Conservation (phyloP, 2,113 vertebrate genomes). For the Ictalurus furcatus region DNA sequence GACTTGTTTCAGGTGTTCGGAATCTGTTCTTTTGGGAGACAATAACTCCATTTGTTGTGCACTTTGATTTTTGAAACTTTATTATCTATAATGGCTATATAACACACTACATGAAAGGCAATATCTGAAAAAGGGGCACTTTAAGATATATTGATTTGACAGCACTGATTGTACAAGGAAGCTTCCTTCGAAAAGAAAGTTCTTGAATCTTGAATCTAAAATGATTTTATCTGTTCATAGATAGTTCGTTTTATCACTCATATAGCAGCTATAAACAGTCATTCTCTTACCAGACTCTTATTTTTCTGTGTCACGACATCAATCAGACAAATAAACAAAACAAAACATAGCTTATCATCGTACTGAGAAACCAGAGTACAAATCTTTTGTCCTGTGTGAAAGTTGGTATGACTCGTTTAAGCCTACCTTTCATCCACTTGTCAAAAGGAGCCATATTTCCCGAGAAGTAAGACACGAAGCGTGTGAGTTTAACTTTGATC, state of each 20-base stretch:
- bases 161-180: too few relatives aligned
- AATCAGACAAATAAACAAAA: background rate
- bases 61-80: background rate
- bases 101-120: too few relatives aligned
- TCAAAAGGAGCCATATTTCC: constrained; percentile 73
- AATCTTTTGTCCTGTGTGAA: background rate
- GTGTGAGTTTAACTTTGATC: constrained; percentile 54
- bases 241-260: background rate
- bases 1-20: too few relatives aligned
- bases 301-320: background rate
- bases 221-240: background rate
- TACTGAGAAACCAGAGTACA: background rate
- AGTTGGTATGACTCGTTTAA: background rate
- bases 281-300: background rate
- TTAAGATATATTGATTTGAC: too few relatives aligned
- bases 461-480: constrained; percentile 66
- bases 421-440: constrained; percentile 76
- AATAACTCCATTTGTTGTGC: too few relatives aligned
- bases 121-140: too few relatives aligned
- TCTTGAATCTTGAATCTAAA: background rate
- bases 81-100: too few relatives aligned
- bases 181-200: too few relatives aligned
- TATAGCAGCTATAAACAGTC: background rate
- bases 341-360: background rate
- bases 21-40: too few relatives aligned